Base-by-base conservation (phyloP, 1,140 invertebrate genomes). In the Hycleus phaleratus region DNA sequence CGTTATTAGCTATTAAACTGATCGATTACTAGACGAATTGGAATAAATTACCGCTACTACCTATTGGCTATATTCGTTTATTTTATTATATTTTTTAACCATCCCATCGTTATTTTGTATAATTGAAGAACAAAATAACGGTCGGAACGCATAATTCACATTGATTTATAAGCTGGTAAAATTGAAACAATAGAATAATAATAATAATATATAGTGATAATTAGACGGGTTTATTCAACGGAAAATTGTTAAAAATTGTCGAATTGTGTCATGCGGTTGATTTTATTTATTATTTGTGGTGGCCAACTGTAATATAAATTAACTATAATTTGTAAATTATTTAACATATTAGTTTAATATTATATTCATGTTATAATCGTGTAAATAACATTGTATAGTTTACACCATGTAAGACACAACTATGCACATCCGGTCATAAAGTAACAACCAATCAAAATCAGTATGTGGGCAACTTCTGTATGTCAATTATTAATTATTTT, bases 391-490 rank as follows among this genome's bases (percentile, higher is more conserved):
- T 38, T 58, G 47, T 58, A 58, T 46, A 52, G 43, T 45, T 58
- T 51, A 51, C 56, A 58, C 56, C 24, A 49, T 38, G 44, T 58
- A 58, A 58, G 39, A 50, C 49, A 32, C 18, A 18, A 18, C 18
- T 18, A 18, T 4, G 38, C 45, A 58, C 44, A 58, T 58, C 56
- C 56, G 56, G 48, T 46, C 45, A 58, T 58, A 58, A 58, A 50
- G 39, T 43, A 58, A 58, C 49, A 50, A 46, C 38, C 47, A 58
- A 58, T 58, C 56, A 58, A 58, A 58, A 58, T 58, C 49, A 58
- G 49, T 49, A 58, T 58, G 51, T 44, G 32, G 51, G 51, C 51
- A 53, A 53, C 51, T 53, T 53, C 51, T 53, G 51, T 52, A 52
- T 25, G 49, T 52, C 32, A 25, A 43, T 53, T 53, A 53, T 53